Base-by-base conservation (phyloP, 2,888 invertebrate genomes). In the Anagyrus pseudococci region DNA sequence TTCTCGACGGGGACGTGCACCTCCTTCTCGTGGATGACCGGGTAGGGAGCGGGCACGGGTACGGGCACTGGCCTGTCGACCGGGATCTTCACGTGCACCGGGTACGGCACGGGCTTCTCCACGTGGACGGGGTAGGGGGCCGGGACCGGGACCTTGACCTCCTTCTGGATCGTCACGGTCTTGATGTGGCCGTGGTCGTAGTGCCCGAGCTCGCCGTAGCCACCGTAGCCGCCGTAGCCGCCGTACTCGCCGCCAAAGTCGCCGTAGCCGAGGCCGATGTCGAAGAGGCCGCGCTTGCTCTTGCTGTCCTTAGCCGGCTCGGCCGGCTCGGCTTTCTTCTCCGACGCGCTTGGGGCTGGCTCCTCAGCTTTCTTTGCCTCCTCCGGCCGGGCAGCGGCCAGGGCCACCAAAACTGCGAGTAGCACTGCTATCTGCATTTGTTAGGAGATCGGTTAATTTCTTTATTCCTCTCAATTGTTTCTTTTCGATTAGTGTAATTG, bases 111-210 rank as follows among this genome's bases (percentile, higher is more conserved):
- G 0, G 76, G 76, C 15, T 77, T 63, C 3, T 71, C 69, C 41
- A 67, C 75, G 64, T 79, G 77, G 2, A 79, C 78, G 4, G 76
- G 67, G 62, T 78, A 78, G 3, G 79, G 79, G 1, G 73, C 74
- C 7, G 79, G 79, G 0, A 77, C 74, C 2, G 75, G 72, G 10
- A 78, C 76, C 54, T 71, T 66, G 10, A 76, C 76, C 67, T 78
- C 79, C 2, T 73, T 70, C 44, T 77, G 77, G 53, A 78, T 78
- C 40, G 78, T 79, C 66, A 79, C 75, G 6, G 72, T 71, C 8
- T 77, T 73, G 40, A 78, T 77, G 37, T 69, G 73, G 44, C 74
- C 77, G 4, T 69, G 69, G 47, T 72, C 78, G 8, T 71, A 71
- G 20, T 54, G 52, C 1, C 26, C 50, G 22, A n/a, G n/a, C n/a